phyloP scores from a whole-genome alignment of 2,888 invertebrate species.

The Tridacna crocea region DNA sequence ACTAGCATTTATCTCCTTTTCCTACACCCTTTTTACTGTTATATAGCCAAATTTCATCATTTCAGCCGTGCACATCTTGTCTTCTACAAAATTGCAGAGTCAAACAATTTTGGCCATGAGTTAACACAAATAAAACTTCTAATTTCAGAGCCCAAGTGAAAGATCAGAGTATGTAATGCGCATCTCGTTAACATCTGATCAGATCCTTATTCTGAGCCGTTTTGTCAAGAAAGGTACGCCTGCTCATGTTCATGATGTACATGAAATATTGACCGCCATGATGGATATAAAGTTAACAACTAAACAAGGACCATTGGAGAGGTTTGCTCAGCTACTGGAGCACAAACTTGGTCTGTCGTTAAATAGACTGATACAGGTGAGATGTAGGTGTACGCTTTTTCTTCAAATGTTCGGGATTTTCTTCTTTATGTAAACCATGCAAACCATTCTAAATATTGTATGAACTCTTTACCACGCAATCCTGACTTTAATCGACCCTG shows the following conservation, averaged over 20 bases:
- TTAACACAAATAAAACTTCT: too few species aligned
- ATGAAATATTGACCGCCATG: slow-evolving; percentile 64
- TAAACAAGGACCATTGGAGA: slow-evolving; percentile 40
- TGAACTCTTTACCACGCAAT: too few species aligned
- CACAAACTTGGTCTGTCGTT: slow-evolving; percentile 63
- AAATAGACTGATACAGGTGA: slow-evolving; percentile 63
- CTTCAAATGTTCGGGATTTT: too few species aligned
- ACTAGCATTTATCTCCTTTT: too few species aligned
- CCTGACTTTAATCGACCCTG: too few species aligned
- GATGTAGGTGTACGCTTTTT: background rate
- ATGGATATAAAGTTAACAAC: slow-evolving; percentile 48
- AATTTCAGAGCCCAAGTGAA: slow-evolving; percentile 21
- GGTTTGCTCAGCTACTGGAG: slow-evolving; percentile 59
- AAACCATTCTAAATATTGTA: too few species aligned
- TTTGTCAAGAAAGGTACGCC: slow-evolving; percentile 50
- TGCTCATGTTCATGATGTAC: slow-evolving; percentile 62
- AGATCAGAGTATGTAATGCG: slow-evolving; percentile 57
- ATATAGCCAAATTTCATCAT: too few species aligned
- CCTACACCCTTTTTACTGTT: too few species aligned
- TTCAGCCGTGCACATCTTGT: too few species aligned
- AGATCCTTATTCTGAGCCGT: slow-evolving; percentile 52
- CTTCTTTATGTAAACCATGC: too few species aligned
- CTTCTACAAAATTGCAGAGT: too few species aligned
- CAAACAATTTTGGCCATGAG: too few species aligned
- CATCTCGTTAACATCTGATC: slow-evolving; percentile 54